These are phyloP conservation scores for Drosophila koepferae DNA, from an alignment of 2,888 invertebrate species.

Conservation along the genomic window DNA sequence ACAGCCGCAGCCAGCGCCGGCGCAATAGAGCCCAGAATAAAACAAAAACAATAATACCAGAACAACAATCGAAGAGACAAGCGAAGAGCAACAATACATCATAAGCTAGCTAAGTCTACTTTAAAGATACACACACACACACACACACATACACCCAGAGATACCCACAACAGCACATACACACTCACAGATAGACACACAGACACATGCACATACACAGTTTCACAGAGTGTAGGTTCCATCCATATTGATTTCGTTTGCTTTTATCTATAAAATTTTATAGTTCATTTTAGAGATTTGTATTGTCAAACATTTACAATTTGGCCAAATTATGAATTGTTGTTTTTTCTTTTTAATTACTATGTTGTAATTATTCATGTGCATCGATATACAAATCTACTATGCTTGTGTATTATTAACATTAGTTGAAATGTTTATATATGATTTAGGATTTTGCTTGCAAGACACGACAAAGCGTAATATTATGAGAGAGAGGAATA, in stretches of 20 bases:
- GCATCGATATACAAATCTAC: constrained; percentile 20
- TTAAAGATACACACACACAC: constrained; percentile 20
- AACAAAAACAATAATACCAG: background rate
- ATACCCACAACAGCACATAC: constrained; percentile 8
- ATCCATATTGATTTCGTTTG: constrained; percentile 13
- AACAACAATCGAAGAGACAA: constrained; percentile 35
- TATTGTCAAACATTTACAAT: background rate
- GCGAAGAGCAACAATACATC: constrained; percentile 31
- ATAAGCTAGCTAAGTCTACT: constrained; percentile 42
- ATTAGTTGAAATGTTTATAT: constrained; percentile 31
- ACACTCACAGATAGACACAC: background rate
- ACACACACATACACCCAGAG: constrained; percentile 3
- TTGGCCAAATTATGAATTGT: constrained; percentile 17
- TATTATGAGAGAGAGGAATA: constrained; percentile 9
- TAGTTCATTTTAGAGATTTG: background rate
- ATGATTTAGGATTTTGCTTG: constrained; percentile 29
- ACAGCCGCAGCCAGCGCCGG: constrained; percentile 84
- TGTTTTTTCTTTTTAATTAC: constrained; percentile 5
- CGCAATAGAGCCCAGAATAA: constrained; percentile 55
- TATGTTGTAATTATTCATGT: constrained; percentile 7
- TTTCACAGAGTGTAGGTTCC: constrained; percentile 32
- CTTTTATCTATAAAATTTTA: constrained; percentile 2
- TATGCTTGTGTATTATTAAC: constrained; percentile 67
- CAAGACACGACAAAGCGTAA: constrained; percentile 15
- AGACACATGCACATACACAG: background rate